phyloP scores from a whole-genome alignment of 1,140 invertebrate species.

The Drosophila subobscura region DNA sequence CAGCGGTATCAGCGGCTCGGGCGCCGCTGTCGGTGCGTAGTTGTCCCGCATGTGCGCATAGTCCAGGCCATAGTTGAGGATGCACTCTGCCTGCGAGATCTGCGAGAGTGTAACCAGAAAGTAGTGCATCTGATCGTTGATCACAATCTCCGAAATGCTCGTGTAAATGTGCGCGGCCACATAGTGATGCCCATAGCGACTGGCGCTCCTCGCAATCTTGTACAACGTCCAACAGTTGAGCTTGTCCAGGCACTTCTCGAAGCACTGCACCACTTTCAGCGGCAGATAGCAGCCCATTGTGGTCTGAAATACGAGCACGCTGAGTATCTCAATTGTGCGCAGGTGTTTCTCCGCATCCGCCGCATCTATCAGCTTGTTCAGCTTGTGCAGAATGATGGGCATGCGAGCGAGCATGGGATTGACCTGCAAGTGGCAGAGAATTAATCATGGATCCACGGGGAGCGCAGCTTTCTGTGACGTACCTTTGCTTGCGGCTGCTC shows the following conservation, averaged over 20 bases:
- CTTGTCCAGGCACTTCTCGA: conserved; percentile 85
- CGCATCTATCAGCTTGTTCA: conserved; percentile 66
- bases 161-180: conserved; percentile 89
- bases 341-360: conserved; percentile 48
- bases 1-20: conserved; percentile 72
- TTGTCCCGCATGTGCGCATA: conserved; percentile 71
- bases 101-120: conserved; percentile 92
- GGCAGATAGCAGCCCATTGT: conserved; percentile 86
- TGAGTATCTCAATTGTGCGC: conserved; percentile 76
- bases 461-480: not conserved
- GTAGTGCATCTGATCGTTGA: conserved; percentile 95
- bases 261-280: conserved; percentile 86
- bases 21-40: conserved; percentile 49
- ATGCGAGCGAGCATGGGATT: conserved; percentile 74
- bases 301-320: conserved; percentile 89
- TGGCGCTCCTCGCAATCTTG: conserved; percentile 92
- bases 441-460: too few species aligned
- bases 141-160: conserved; percentile 89
- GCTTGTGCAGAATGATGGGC: conserved; percentile 74
- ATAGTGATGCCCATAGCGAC: conserved; percentile 91
- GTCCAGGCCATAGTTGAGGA: conserved; percentile 83
- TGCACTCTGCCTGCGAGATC: conserved; percentile 88
- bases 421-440: conserved; percentile 15
- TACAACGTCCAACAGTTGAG: conserved; percentile 93
- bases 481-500: conserved; percentile 45